Base-by-base conservation (phyloP, 1,140 invertebrate species). In the Drosophila busckii region DNA sequence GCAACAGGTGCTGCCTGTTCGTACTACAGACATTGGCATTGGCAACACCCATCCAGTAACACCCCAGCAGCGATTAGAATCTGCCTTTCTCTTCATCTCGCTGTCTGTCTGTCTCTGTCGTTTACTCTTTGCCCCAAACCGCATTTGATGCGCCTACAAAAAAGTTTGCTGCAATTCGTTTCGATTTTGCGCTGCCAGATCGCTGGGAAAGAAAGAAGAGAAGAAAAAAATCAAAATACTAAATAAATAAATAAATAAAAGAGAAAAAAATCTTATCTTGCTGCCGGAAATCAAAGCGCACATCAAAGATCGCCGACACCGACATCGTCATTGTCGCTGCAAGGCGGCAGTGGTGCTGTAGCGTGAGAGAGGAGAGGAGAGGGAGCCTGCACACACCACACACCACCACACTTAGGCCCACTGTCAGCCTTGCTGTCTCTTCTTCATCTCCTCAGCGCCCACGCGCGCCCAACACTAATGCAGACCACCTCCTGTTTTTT, bases 281-380 rank as follows among this genome's bases (percentile, higher is more conserved):
- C 73, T 73, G 80, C 80, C 80, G 80, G 80, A 84, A 84, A 84
- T 84, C 80, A 84, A 84, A 84, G 80, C 62, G 65, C 58, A 84
- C 80, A 75, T 84, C 80, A 84, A 84, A 84, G 80, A 60, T 63
- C 34, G 56, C 69, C 69, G 68, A 53, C 44, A 41, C 65, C 56
- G 67, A 48, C 70, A 29, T 22, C 10, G 64, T 55, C 38, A 40
- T 12, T 15, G 31, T 32, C 10, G 48, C 4, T 9, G 34, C 23
- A 44, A n/a, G n/a, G n/a, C 20, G 31, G 10, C 20, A 19, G 17
- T 53, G 38, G 19, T 31, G 40, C 35, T 42, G 54, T 31, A 25
- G 35, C 50, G 22, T 34, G 15, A n/a, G 59, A 42, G 29, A 40
- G n/a, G n/a, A n/a, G n/a, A n/a, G n/a, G n/a, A n/a, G n/a, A n/a